phyloP scores from a whole-genome alignment of 2,888 invertebrate species.

The Agrochola lota region DNA sequence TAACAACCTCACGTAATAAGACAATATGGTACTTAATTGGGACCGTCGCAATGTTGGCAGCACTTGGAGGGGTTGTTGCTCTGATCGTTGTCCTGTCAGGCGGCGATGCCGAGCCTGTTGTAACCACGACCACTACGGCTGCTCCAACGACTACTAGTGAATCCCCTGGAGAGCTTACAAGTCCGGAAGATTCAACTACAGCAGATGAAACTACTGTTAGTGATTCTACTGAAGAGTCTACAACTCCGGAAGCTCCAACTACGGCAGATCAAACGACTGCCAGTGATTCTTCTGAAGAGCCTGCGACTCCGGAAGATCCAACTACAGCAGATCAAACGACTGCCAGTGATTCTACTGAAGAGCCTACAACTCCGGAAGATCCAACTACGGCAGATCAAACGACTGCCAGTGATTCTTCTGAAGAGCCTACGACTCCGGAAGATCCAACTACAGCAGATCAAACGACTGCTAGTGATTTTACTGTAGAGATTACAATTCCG shows the following conservation, averaged over 20 bases:
- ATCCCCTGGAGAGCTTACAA: neutral
- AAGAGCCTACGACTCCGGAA: no score
- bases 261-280: neutral
- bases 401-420: no score
- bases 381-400: no score
- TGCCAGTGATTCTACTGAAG: no score
- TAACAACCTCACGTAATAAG: conserved; percentile 89
- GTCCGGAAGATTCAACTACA: conserved; percentile 7
- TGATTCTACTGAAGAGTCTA: neutral
- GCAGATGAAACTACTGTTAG: neutral
- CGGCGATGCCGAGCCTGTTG: conserved; percentile 76
- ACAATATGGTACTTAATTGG: conserved; percentile 90
- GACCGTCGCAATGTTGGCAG: conserved; percentile 89
- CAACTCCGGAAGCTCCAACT: conserved; percentile 6
- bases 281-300: conserved; percentile 69
- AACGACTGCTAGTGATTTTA: no score
- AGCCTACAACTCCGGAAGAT: no score
- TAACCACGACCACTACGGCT: conserved; percentile 38
- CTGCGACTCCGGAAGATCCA: conserved; percentile 47
- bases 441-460: no score
- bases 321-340: no score
- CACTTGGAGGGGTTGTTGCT: conserved; percentile 91
- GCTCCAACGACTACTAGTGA: neutral
- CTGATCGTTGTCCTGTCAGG: conserved; percentile 90
- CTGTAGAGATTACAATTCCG: neutral